Conservation (phyloP, 2,113 vertebrate species). For the Euleptes europaea region DNA sequence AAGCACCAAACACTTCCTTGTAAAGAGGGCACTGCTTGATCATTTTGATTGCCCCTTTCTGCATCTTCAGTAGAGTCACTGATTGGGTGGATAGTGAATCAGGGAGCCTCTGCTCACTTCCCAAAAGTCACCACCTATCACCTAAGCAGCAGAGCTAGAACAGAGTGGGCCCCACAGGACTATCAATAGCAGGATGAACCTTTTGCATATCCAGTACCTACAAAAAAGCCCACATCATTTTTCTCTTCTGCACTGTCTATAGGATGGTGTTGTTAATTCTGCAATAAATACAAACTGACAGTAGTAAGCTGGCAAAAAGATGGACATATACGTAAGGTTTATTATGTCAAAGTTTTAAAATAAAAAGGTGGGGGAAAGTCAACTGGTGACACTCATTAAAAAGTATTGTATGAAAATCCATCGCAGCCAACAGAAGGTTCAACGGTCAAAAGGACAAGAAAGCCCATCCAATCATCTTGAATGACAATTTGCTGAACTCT, state of each 20-base stretch:
- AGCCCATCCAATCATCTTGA: neutral
- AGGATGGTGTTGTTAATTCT: neutral
- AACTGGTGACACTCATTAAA: neutral
- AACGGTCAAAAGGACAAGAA: neutral
- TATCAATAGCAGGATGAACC: neutral
- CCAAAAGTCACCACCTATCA: too few relatives aligned
- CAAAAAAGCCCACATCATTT: neutral
- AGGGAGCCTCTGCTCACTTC: too few relatives aligned
- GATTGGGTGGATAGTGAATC: too few relatives aligned
- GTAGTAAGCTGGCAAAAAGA: neutral
- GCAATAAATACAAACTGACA: neutral
- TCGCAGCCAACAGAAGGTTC: neutral
- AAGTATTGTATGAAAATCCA: neutral
- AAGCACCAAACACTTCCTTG: too few relatives aligned
- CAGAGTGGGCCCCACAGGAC: neutral
- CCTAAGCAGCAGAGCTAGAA: too few relatives aligned
- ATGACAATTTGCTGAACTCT: constrained; percentile 11
- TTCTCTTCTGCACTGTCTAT: neutral
- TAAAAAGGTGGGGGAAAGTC: neutral
- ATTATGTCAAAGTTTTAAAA: neutral
- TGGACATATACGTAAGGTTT: neutral
- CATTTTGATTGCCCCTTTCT: too few relatives aligned
- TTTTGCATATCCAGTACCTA: neutral
- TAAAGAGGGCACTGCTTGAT: too few relatives aligned
- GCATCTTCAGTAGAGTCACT: too few relatives aligned